Conservation (phyloP, 2,888 invertebrate species). For the Salpingus planirostris region DNA sequence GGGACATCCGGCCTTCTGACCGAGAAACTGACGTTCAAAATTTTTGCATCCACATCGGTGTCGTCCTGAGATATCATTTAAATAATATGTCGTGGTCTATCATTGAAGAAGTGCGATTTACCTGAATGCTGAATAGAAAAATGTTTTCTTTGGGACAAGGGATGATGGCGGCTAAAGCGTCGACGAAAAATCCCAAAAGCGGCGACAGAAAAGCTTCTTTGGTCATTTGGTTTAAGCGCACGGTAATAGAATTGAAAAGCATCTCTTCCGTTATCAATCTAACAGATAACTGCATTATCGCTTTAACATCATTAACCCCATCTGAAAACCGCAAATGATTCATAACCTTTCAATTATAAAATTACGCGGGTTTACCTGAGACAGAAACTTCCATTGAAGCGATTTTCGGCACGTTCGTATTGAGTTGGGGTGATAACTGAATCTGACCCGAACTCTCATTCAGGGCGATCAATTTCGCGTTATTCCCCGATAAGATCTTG, state of each 20-base stretch:
- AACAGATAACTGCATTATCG: constrained; percentile 85
- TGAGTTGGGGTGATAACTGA: constrained; percentile 81
- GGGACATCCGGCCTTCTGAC: constrained; percentile 74
- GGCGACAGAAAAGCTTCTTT: constrained; percentile 88
- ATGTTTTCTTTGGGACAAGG: constrained; percentile 90
- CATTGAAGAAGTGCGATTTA: too few relatives aligned
- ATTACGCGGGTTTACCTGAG: constrained; percentile 60
- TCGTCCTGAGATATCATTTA: too few relatives aligned
- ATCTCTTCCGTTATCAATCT: constrained; percentile 89
- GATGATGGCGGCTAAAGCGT: constrained; percentile 84
- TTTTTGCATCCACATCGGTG: constrained; percentile 76
- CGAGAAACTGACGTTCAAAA: constrained; percentile 90
- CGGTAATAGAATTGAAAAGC: constrained; percentile 89
- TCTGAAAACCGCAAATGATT: constrained; percentile 59
- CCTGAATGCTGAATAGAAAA: constrained; percentile 84
- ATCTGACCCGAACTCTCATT: constrained; percentile 79
- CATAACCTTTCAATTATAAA: background rate
- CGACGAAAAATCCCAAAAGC: constrained; percentile 75
- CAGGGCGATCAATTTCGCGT: constrained; percentile 77
- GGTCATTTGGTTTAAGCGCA: constrained; percentile 87
- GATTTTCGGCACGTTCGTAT: constrained; percentile 89
- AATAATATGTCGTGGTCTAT: too few relatives aligned
- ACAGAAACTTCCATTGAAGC: constrained; percentile 93
- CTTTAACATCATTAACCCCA: constrained; percentile 87
- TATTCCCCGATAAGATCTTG: constrained; percentile 82